Conservation (phyloP, 2,797 vertebrate species). For the Mormyrus hasselquistii region DNA sequence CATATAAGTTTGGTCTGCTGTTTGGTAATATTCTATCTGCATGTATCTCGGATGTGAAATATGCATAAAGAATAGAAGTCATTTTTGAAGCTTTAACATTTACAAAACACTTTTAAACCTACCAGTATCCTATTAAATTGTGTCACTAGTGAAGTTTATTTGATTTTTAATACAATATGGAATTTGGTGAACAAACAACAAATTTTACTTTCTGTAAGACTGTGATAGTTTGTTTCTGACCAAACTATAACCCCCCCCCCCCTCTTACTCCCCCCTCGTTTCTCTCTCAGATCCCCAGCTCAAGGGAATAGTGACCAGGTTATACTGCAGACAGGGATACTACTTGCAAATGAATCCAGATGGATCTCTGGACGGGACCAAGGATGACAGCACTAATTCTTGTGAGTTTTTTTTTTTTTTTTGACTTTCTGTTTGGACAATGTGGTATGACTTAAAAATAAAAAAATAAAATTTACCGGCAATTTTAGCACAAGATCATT, state of each 20-base stretch:
- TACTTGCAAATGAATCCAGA: slow-evolving; percentile 99
- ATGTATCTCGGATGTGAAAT: neutral
- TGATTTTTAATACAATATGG: neutral
- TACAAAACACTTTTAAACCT: neutral
- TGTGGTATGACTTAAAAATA: neutral
- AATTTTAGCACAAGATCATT: neutral
- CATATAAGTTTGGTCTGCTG: neutral
- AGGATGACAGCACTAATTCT: slow-evolving; percentile 98
- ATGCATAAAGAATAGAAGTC: neutral
- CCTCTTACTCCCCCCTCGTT: neutral
- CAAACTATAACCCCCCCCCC: neutral
- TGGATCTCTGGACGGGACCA: slow-evolving; percentile 97
- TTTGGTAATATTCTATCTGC: neutral
- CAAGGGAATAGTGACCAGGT: slow-evolving; percentile 99
- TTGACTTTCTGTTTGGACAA: neutral
- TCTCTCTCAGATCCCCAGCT: slow-evolving; percentile 90
- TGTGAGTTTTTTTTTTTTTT: slow-evolving; percentile 52
- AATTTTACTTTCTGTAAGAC: neutral
- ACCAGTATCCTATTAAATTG: neutral
- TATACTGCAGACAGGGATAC: slow-evolving; percentile 99
- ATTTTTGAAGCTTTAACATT: neutral
- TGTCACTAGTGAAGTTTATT: neutral
- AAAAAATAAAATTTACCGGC: neutral
- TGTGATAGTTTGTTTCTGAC: neutral
- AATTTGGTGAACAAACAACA: neutral